Percentiles rank a stretch among this genome's conserved stretches.
These are phyloP conservation scores for Drosophila elegans DNA, from an alignment of 1,140 invertebrate species.

Conservation along the genomic window DNA sequence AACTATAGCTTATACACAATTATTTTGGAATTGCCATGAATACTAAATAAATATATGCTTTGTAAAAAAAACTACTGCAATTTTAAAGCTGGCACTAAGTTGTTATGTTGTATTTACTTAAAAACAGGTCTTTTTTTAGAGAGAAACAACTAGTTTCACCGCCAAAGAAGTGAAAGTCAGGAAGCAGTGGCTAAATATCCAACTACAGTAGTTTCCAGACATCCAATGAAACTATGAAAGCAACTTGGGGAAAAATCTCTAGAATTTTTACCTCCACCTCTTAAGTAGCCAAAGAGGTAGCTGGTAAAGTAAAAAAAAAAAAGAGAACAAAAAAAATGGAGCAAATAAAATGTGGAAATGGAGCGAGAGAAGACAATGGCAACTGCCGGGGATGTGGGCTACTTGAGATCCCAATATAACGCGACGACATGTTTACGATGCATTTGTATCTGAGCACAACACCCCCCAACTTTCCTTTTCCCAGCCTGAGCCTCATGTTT, in stretches of 20 bases:
- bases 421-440: constrained; percentile 75
- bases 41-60: too few species aligned
- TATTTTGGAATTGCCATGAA: too few species aligned
- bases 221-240: background rate
- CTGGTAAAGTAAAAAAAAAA: constrained; percentile 7
- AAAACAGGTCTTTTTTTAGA: background rate
- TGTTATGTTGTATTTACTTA: background rate
- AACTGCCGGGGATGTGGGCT: constrained; percentile 53
- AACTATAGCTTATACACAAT: too few species aligned
- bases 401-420: constrained; percentile 73
- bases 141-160: background rate
- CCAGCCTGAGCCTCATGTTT: constrained; percentile 18
- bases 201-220: constrained; percentile 6
- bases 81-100: background rate
- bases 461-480: constrained; percentile 10
- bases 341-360: constrained; percentile 13
- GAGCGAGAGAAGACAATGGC: constrained; percentile 38
- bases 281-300: constrained; percentile 32
- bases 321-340: constrained; percentile 9
- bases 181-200: constrained; percentile 1
- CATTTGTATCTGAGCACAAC: constrained; percentile 50
- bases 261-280: constrained; percentile 1
- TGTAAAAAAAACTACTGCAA: background rate
- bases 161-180: background rate
- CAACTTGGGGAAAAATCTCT: constrained; percentile 12